Percentiles rank a stretch among this genome's conserved stretches.
Conservation (phyloP, 2,113 vertebrate genomes). For the Sula dactylatra region DNA sequence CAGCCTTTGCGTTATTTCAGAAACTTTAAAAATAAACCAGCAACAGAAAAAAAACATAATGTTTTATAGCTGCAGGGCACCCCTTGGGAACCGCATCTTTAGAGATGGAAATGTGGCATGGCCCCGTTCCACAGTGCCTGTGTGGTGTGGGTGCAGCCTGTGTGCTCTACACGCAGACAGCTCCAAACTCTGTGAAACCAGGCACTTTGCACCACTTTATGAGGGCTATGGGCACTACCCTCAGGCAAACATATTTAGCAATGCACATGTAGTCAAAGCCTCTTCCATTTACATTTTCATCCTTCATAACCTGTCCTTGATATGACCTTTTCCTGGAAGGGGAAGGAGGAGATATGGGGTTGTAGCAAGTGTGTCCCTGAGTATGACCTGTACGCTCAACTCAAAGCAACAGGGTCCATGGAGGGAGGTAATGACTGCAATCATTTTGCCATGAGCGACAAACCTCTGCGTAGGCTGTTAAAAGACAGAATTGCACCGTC, state of each 20-base stretch:
- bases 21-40: not conserved
- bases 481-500: not conserved
- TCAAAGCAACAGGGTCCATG: not conserved
- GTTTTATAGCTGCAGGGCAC: not conserved
- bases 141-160: not conserved
- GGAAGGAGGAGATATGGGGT: not conserved
- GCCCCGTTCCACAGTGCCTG: fast-evolving
- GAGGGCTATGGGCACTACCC: not conserved
- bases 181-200: not conserved
- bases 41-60: not conserved
- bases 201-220: not conserved
- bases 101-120: fast-evolving
- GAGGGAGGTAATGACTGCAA: not conserved
- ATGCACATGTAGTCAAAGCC: not conserved
- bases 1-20: not conserved
- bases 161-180: not conserved
- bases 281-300: not conserved
- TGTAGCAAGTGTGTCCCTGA: not conserved
- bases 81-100: not conserved
- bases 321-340: not conserved
- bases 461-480: not conserved
- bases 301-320: not conserved
- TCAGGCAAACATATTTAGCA: not conserved
- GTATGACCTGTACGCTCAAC: not conserved
- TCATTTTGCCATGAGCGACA: not conserved